phyloP scores from a whole-genome alignment of 2,888 invertebrate genomes.

The Augiades crinisus region DNA sequence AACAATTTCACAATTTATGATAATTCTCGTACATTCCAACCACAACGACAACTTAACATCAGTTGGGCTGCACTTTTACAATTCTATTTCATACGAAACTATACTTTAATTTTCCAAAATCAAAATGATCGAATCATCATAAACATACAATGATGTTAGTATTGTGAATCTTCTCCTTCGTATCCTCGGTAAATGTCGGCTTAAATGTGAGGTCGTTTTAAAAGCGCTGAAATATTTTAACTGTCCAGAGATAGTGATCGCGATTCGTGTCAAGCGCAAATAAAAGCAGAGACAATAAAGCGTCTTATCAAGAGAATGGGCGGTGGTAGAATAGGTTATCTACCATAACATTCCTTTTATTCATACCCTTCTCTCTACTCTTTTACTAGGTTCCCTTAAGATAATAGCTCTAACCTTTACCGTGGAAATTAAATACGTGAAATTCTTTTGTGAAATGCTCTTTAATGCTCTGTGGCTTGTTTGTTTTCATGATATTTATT shows the following conservation, averaged over 20 bases:
- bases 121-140: no score
- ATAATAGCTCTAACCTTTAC: slow-evolving; percentile 4
- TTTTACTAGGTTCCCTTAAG: not conserved
- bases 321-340: slow-evolving; percentile 55
- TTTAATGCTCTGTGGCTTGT: not conserved
- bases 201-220: slow-evolving; percentile 25
- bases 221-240: slow-evolving; percentile 47
- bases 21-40: no score
- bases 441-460: slow-evolving; percentile 28
- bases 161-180: no score
- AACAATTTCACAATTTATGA: no score
- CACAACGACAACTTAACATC: no score
- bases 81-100: no score
- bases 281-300: slow-evolving; percentile 63
- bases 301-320: slow-evolving; percentile 58
- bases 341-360: slow-evolving; percentile 47
- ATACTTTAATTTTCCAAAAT: no score
- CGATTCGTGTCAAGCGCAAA: slow-evolving; percentile 67
- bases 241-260: slow-evolving; percentile 48
- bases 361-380: slow-evolving; percentile 33
- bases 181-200: no score
- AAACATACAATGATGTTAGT: no score
- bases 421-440: slow-evolving; percentile 21
- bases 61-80: no score
- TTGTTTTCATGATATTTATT: no score